phyloP scores from a whole-genome alignment of 2,888 invertebrate genomes.

The Euplexia lucipara region DNA sequence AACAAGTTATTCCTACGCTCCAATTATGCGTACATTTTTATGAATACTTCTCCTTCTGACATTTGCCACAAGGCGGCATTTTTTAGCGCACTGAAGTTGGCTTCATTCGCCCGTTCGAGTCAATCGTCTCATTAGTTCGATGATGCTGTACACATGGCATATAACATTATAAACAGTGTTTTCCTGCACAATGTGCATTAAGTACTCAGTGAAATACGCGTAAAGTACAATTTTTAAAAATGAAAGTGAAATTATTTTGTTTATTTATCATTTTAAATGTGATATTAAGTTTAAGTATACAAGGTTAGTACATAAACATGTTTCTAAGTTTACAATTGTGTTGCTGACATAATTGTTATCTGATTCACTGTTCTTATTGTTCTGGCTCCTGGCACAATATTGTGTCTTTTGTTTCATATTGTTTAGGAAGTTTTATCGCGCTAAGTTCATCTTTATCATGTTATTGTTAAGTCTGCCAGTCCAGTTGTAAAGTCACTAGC shows the following conservation, averaged over 20 bases:
- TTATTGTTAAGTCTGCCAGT: constrained; percentile 18
- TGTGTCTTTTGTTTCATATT: constrained; percentile 29
- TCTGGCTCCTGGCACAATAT: constrained; percentile 17
- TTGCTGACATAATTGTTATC: constrained; percentile 36
- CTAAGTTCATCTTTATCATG: constrained; percentile 24
- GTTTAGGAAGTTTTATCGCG: constrained; percentile 28
- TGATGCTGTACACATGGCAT: constrained; percentile 46
- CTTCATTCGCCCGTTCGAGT: constrained; percentile 31
- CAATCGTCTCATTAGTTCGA: constrained; percentile 52
- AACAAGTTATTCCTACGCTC: constrained; percentile 39
- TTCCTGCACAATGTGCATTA: constrained; percentile 40
- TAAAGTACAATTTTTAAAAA: constrained; percentile 38
- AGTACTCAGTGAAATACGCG: constrained; percentile 20
- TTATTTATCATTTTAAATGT: constrained; percentile 55
- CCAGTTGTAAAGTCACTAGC: constrained; percentile 9
- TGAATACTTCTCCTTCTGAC: constrained; percentile 24
- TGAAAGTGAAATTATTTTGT: constrained; percentile 50
- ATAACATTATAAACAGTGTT: constrained; percentile 37
- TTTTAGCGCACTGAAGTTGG: constrained; percentile 47
- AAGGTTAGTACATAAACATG: constrained; percentile 59
- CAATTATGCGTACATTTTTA: constrained; percentile 10
- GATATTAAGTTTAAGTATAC: constrained; percentile 51
- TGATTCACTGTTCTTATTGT: constrained; percentile 38
- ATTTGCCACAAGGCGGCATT: constrained; percentile 49
- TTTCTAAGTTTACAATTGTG: constrained; percentile 24